Percentiles rank a stretch among this genome's conserved stretches.
Evolutionary conservation across 1,140 invertebrate genomes (phyloP).

Genomic region (Mamestra configurata): DNA sequence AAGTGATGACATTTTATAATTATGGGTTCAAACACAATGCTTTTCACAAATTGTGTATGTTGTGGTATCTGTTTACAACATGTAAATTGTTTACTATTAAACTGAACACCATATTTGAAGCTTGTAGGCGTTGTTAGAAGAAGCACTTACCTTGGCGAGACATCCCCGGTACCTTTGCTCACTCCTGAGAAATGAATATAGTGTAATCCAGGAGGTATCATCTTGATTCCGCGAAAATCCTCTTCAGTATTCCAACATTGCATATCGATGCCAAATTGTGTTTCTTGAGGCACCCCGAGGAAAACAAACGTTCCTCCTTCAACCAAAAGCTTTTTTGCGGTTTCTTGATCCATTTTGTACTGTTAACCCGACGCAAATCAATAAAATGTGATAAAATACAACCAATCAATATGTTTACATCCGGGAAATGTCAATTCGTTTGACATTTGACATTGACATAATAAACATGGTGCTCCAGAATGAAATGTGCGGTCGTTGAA

Average conservation of each 20-base stretch:
- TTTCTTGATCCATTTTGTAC: slow-evolving; percentile 91
- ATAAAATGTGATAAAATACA: slow-evolving; percentile 57
- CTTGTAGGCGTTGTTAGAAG: neutral
- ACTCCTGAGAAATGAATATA: slow-evolving; percentile 95
- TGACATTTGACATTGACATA: slow-evolving; percentile 22
- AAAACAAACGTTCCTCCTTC: slow-evolving; percentile 95
- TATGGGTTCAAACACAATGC: neutral
- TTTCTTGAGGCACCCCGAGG: slow-evolving; percentile 94
- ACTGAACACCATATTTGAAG: neutral
- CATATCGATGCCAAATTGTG: slow-evolving; percentile 99
- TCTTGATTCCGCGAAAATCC: slow-evolving; percentile 98
- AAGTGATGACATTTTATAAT: neutral
- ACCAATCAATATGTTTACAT: slow-evolving; percentile 60
- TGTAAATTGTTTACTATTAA: slow-evolving; percentile 3
- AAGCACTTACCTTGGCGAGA: slow-evolving; percentile 69
- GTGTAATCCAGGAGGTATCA: slow-evolving; percentile 99
- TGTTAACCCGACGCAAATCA: slow-evolving; percentile 31
- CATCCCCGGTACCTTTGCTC: slow-evolving; percentile 81
- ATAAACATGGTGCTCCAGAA: neutral
- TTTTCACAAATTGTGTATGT: neutral
- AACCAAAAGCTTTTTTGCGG: slow-evolving; percentile 92
- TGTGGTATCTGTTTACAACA: slow-evolving; percentile 1
- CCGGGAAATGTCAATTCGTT: slow-evolving; percentile 51
- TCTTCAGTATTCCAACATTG: slow-evolving; percentile 97
- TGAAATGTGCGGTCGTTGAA: too few species aligned